Conservation (phyloP, 1,140 invertebrate genomes). For the Ctenoplectra terminalis region DNA sequence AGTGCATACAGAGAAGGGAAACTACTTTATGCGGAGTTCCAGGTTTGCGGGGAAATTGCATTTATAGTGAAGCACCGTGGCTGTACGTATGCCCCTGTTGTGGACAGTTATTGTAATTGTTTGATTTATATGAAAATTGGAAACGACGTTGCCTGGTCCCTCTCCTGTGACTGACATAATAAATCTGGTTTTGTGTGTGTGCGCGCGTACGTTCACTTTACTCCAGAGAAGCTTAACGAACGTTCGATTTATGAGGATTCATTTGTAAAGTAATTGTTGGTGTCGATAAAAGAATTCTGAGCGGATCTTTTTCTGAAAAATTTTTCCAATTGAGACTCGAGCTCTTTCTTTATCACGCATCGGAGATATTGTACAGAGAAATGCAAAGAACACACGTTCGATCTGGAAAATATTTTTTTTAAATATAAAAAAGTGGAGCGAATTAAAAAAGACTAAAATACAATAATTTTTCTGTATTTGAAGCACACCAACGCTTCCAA, state of each 20-base stretch:
- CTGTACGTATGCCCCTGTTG: background rate
- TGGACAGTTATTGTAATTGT: conserved; percentile 19
- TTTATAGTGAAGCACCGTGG: background rate
- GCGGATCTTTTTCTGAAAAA: too few species aligned
- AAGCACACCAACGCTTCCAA: too few species aligned
- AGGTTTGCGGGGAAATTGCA: conserved; percentile 14
- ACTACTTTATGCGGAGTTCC: conserved; percentile 9
- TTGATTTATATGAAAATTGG: conserved; percentile 34
- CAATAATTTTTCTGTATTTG: too few species aligned
- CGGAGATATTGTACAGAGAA: too few species aligned
- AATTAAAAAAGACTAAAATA: too few species aligned
- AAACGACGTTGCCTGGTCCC: background rate
- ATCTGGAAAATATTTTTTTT: too few species aligned
- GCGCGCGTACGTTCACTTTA: background rate
- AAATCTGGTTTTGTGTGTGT: background rate
- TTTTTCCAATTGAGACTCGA: too few species aligned
- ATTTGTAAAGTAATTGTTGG: too few species aligned
- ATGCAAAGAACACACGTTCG: too few species aligned
- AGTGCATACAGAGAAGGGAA: conserved; percentile 18
- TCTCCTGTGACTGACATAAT: background rate
- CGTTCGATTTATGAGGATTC: background rate
- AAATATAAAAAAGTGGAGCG: too few species aligned
- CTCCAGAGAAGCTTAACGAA: background rate
- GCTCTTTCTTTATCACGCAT: too few species aligned
- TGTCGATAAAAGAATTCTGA: too few species aligned